A percentile compares a stretch with the other conserved stretches of the same genome.
phyloP scores from a whole-genome alignment of 2,888 invertebrate species.

The Eupeodes latifasciatus region DNA sequence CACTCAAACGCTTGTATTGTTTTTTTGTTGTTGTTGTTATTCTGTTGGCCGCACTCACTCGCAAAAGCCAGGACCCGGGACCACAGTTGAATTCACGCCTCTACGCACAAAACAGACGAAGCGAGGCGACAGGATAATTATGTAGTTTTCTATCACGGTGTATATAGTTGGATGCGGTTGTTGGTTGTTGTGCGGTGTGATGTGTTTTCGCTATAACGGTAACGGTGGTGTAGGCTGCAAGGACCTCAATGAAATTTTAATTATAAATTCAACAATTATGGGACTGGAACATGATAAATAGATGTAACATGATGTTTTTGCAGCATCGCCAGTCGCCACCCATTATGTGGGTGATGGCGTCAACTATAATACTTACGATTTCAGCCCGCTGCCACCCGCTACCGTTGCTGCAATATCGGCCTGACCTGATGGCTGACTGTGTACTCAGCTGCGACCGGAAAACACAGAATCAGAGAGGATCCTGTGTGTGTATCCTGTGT shows the following conservation, averaged over 20 bases:
- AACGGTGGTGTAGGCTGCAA: slow-evolving; percentile 23
- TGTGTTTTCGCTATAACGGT: slow-evolving; percentile 6
- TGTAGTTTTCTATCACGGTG: slow-evolving; percentile 56
- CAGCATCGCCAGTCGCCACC: slow-evolving; percentile 70
- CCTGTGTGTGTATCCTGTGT: slow-evolving; percentile 62
- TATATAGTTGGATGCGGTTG: slow-evolving; percentile 55
- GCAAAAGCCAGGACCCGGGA: slow-evolving; percentile 37
- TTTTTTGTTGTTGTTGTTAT: slow-evolving; percentile 1
- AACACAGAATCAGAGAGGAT: slow-evolving; percentile 70
- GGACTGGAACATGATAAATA: slow-evolving; percentile 75
- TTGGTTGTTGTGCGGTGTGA: slow-evolving; percentile 24
- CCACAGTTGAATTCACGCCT: slow-evolving; percentile 72
- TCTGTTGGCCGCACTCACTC: slow-evolving; percentile 3
- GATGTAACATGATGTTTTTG: slow-evolving; percentile 76
- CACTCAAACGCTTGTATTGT: slow-evolving; percentile 31
- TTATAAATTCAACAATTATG: slow-evolving; percentile 76
- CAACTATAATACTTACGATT: background rate
- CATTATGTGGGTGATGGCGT: background rate
- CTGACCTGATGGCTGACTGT: slow-evolving; percentile 9
- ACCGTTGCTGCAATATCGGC: background rate
- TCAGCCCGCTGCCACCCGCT: background rate
- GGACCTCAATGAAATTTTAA: slow-evolving; percentile 74
- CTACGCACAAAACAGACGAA: slow-evolving; percentile 59
- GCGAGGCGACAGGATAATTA: slow-evolving; percentile 61
- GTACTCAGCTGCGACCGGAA: slow-evolving; percentile 70